Evolutionary conservation across 2,113 vertebrate genomes (phyloP), one percentile per base, ranked within the genome.

Genomic region (Trinectes maculatus): DNA sequence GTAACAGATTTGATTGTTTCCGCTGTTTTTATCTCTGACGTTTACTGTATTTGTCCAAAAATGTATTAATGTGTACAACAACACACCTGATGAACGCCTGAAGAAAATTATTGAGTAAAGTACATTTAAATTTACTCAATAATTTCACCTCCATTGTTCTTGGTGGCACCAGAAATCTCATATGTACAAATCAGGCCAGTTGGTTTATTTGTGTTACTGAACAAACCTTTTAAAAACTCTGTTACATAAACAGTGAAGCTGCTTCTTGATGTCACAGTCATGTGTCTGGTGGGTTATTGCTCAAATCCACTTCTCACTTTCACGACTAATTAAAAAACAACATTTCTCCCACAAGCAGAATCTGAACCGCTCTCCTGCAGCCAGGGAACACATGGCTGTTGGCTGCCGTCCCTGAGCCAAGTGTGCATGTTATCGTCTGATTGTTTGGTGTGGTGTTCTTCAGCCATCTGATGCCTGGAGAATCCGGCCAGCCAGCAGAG

Each of bases 361-460:
- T 63, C 69, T 36, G 51, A 18, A 18, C 68, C 48, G 19, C 36
- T 74, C 31, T 69, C 34, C 69, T 34, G 55, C 71, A 61, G 85
- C 83, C 85, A 80, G 76, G 63, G 59, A 62, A 57, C 68, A 46
- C 55, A 79, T 75, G 79, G 71, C 19, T 56, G 48, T 68, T 85
- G 84, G 82, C 83, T 34, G 72, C 69, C 21, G n/a, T 84, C 79
- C 65, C 75, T 31, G 47, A 63, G 71, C 80, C 62, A 40, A 74
- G 62, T 58, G 44, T 34, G 64, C 24, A 59, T 62, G 68, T 71
- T 57, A 72, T 73, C 31, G 52, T 77, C 62, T 58, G 51, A 86
- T 87, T 86, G 81, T 86, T 85, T 87, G 81, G 60, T 52, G 36
- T 74, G n/a, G n/a, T n/a, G n/a, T n/a, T n/a, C 82, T 79, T 83